Conservation (phyloP, 2,888 invertebrate genomes). For the Morpho achilles region DNA sequence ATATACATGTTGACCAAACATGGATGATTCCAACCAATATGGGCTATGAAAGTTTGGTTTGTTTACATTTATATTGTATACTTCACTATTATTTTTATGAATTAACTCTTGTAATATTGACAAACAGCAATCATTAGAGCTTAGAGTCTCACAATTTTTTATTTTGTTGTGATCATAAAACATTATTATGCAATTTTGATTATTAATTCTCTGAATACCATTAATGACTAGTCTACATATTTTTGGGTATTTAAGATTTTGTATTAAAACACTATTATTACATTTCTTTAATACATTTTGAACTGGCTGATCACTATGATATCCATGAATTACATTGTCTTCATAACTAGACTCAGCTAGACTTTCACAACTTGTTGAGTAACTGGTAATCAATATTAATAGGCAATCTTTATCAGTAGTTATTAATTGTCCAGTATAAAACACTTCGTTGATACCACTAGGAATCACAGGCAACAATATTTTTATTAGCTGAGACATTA, state of each 20-base stretch:
- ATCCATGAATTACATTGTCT: constrained; percentile 44
- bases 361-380: constrained; percentile 29
- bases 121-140: constrained; percentile 43
- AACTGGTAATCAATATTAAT: constrained; percentile 49
- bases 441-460: constrained; percentile 33
- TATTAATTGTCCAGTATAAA: constrained; percentile 47
- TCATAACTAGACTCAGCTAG: constrained; percentile 20
- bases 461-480: constrained; percentile 48
- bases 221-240: constrained; percentile 43
- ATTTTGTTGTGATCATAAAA: constrained; percentile 56
- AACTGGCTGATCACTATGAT: constrained; percentile 30
- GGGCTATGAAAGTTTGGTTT: constrained; percentile 34
- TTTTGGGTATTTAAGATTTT: constrained; percentile 29
- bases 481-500: constrained; percentile 31
- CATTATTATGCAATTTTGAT: constrained; percentile 47
- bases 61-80: constrained; percentile 16
- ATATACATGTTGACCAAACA: constrained; percentile 58
- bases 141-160: constrained; percentile 53
- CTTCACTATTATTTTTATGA: constrained; percentile 35
- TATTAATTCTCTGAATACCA: constrained; percentile 33
- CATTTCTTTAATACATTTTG: constrained; percentile 16
- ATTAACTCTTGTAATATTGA: constrained; percentile 47
- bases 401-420: constrained; percentile 33
- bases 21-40: constrained; percentile 52
- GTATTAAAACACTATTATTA: constrained; percentile 38